Base-by-base conservation (phyloP, 1,140 invertebrate genomes). In the Cydia fagiglandana region DNA sequence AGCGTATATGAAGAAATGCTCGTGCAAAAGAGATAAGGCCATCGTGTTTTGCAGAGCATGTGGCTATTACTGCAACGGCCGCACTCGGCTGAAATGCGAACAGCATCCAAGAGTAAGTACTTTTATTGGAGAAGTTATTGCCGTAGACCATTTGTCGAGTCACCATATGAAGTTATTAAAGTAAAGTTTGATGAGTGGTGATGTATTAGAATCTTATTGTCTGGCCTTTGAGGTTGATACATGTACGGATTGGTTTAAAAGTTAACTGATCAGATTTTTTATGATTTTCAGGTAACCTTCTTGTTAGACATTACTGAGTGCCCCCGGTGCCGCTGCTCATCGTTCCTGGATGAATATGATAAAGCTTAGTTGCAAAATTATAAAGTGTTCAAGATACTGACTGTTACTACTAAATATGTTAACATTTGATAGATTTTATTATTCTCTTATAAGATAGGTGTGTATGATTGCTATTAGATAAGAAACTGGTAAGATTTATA, bases 11-110 rank as follows among this genome's bases (percentile, higher is more conserved):
- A 86, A 88, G 50, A 88, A 83, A 81, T 92, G 91, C 83, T 86
- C 86, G 10, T 92, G 91, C 74, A 74, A 79, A 10, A 78, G 91
- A 70, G 87, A 86, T 2, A 92, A 91, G 79, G 86, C 85, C 0
- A 88, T 88, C 15, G 91, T 91, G 5, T 91, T 92, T 75, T 92
- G 91, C 76, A 83, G 89, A 64, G 79, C 88, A 24, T 92, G 91
- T 76, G 91, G 91, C 15, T 92, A 86, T 76, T 89, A 91, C 76
- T 91, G 89, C 70, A 81, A 90, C 75, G 89, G 89, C 45, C 86
- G 91, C 7, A 88, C 91, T 74, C 84, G 88, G 13, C 64, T 91
- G 17, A 84, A 82, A 73, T 92, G 91, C 76, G 78, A 83, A 41
- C 79, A 80, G 38, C 91, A 92, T 78, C 91, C 89, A 15, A 80